These are phyloP conservation scores for Boloria selene DNA, from an alignment of 2,888 invertebrate genomes.

Conservation along the genomic window DNA sequence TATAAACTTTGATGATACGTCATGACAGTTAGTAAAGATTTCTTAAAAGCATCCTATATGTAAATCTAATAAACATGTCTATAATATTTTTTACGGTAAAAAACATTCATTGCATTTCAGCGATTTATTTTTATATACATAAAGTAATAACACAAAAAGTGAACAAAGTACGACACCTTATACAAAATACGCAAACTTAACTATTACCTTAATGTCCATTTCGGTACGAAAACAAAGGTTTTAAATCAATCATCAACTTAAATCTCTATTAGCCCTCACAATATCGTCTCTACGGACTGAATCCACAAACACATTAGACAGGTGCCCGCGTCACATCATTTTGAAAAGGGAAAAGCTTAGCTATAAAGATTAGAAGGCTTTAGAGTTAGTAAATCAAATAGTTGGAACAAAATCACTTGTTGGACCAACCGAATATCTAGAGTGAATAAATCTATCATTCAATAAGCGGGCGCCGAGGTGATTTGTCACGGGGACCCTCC, in stretches of 20 bases:
- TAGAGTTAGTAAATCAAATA: conserved; percentile 76
- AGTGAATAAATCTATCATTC: conserved; percentile 77
- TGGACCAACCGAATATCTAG: conserved; percentile 50
- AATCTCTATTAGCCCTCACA: conserved; percentile 48
- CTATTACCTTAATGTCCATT: conserved; percentile 1
- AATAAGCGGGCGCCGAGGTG: conserved; percentile 61
- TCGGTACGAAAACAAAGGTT: conserved; percentile 28
- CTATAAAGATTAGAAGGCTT: conserved; percentile 68
- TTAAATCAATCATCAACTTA: conserved; percentile 65
- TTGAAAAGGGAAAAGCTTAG: conserved; percentile 72
- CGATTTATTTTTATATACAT: too few species aligned
- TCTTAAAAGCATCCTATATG: too few species aligned
- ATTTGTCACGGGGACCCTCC: conserved; percentile 64
- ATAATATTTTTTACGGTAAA: too few species aligned
- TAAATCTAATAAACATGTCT: too few species aligned
- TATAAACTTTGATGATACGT: too few species aligned
- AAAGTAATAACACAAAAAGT: too few species aligned
- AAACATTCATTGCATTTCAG: too few species aligned
- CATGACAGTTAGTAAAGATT: too few species aligned
- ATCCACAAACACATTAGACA: conserved; percentile 48
- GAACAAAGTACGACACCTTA: background rate
- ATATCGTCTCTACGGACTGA: conserved; percentile 55
- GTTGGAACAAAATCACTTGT: conserved; percentile 65
- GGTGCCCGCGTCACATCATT: conserved; percentile 66
- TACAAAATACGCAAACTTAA: conserved; percentile 3